Base-by-base conservation (phyloP, 2,113 vertebrate species). In the Spea bombifrons region DNA sequence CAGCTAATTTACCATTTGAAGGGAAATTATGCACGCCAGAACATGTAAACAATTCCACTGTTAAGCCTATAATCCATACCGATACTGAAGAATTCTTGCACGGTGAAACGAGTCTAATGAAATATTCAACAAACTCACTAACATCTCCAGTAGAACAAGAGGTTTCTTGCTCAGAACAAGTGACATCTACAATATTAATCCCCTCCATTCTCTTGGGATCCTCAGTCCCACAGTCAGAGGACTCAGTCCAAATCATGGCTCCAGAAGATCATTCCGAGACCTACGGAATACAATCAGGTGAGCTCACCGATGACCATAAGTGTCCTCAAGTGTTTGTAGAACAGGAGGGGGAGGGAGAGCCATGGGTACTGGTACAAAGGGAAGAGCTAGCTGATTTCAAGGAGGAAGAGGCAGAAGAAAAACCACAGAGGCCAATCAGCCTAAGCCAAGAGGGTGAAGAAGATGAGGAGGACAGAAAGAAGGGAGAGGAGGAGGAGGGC, bases 321-420 rank as follows among this genome's bases (percentile, higher is more conserved):
- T 6, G 45, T 4, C 16, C 16, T 8, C 7, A 12, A 47, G 8
- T 15, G 2, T 15, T 16, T 1, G 13, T 7, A 8, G 65, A 61
- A 7, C 49, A 66, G 45, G 52, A 68, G 5, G 47, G n/a, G 4
- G 64, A 45, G 16, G 48, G 55, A 65, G 78, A 74, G n/a, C 4
- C 71, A 10, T 80, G 78, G 78, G 78, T 74, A 44, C 8, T 80
- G 4, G 71, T 80, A 15, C 8, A 65, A 8, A 67, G 13, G 46
- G 78, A 74, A 5, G 78, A 80, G 16, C 53, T 80, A 13, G 13
- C 45, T 61, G 78, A 80, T 48, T 80, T 49, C 45, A 74, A 68
- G 13, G 78, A 80, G 44, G 48, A 57, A 5, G 66, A 69, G n/a
- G 4, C 17, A 44, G 78, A 68, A 44, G 71, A 68, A 10, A 80